These are phyloP conservation scores for Chionoecetes opilio DNA, from an alignment of 1,140 invertebrate genomes.

Conservation along the genomic window DNA sequence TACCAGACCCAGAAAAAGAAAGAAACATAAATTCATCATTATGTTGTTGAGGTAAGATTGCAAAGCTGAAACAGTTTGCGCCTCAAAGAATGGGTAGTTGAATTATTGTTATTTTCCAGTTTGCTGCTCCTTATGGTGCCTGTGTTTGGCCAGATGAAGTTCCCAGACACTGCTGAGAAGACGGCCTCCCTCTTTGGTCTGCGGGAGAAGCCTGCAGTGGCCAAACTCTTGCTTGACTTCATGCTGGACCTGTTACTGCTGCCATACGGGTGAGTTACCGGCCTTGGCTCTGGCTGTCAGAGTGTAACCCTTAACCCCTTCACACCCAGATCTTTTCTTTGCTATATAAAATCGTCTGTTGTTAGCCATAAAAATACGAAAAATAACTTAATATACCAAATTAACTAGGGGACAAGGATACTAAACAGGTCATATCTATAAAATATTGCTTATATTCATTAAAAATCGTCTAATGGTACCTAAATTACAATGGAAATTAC, in stretches of 20 bases:
- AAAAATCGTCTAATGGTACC: no score
- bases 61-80: background rate
- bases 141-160: conserved; percentile 89
- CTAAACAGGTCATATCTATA: no score
- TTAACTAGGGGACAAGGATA: no score
- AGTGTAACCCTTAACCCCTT: no score
- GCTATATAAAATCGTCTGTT: no score
- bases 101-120: conserved; percentile 84
- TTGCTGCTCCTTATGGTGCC: conserved; percentile 92
- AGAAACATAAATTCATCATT: no score
- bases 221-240: conserved; percentile 89
- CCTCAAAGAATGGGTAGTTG: background rate
- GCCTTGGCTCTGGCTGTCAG: background rate
- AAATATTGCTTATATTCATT: no score
- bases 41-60: background rate
- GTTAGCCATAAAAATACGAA: no score
- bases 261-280: conserved; percentile 89
- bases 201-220: conserved; percentile 87
- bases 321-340: no score
- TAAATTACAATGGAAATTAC: no score
- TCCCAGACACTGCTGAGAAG: conserved; percentile 88
- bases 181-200: conserved; percentile 87
- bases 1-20: no score
- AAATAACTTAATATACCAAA: no score
- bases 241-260: conserved; percentile 93